Base-by-base conservation (phyloP, 2,888 invertebrate species). In the Lottia gigantea region DNA sequence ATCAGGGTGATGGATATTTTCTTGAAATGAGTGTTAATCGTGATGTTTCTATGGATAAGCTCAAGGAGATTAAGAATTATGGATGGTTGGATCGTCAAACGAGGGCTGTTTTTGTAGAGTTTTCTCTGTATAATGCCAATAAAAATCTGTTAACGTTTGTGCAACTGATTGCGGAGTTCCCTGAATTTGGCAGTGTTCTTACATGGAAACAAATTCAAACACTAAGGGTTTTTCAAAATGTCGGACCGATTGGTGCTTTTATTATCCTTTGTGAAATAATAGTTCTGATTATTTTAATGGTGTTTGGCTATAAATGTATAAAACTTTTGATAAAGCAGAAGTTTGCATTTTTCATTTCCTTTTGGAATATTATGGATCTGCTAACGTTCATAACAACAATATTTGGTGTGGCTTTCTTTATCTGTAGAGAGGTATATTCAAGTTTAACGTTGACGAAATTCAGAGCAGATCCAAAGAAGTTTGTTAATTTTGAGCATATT, bases 341-440 rank as follows among this genome's bases (percentile, higher is more conserved):
- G n/a, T 26, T 31, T 45, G 62, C 64, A 7, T 90, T 86, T 72
- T 86, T 89, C 74, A 75, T 73, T 14, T 79, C 83, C 64, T 86
- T 87, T 72, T 90, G 90, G 90, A 87, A 86, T 71, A 76, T 85
- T 40, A 80, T 87, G 11, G 89, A 89, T 69, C 72, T 88, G 46
- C 64, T 81, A 2, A 86, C 86, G 26, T 76, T 89, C n/a, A 23
- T 85, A 12, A 78, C 87, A 71, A 83, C 86, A 2, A 81, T 84
- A 14, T 82, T 88, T 26, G 80, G 71, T 12, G 66, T 77, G 19
- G 73, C 77, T 19, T 82, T 88, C 74, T 88, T 86, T 75, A 82
- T 83, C 31, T 81, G 83, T 72, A 80, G 82, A 68, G 78, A 78
- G 67, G 64, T 81, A 11, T 78, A 70, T 55, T 61, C 73, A 7